Conservation (phyloP, 2,888 invertebrate species). For the Diloba caeruleocephala region DNA sequence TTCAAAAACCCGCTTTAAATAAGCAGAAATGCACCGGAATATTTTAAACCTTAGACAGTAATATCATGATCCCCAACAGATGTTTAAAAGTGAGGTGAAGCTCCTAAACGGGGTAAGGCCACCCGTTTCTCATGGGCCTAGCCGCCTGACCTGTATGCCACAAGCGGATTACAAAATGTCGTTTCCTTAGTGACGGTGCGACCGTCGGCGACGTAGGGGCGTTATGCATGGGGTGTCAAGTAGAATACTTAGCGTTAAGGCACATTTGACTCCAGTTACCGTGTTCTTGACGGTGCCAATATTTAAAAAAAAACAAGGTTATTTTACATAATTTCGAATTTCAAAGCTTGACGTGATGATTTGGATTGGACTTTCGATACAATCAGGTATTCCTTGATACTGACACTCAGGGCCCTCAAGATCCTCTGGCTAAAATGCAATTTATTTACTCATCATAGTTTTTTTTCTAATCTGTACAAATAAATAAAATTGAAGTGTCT, state of each 20-base stretch:
- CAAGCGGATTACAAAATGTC: conserved; percentile 70
- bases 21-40: conserved; percentile 11
- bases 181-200: conserved; percentile 41
- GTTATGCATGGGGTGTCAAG: conserved; percentile 70
- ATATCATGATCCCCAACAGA: conserved; percentile 25
- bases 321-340: conserved; percentile 36
- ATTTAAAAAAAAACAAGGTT: conserved; percentile 32
- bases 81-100: conserved; percentile 31
- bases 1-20: background rate
- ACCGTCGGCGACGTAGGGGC: conserved; percentile 43
- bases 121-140: conserved; percentile 48
- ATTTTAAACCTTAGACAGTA: conserved; percentile 11
- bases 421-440: too few species aligned
- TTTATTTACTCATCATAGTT: too few species aligned
- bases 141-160: conserved; percentile 61
- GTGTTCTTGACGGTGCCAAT: conserved; percentile 39
- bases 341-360: conserved; percentile 13
- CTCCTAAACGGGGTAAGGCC: conserved; percentile 37
- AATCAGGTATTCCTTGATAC: too few species aligned
- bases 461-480: too few species aligned
- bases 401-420: too few species aligned
- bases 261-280: conserved; percentile 43
- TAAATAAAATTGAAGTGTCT: too few species aligned
- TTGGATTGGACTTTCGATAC: background rate
- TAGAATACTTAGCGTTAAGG: conserved; percentile 47